Percentiles rank a stretch among this genome's conserved stretches.
Evolutionary conservation across 2,888 invertebrate species (phyloP).

Genomic region (Perdita meconis): DNA sequence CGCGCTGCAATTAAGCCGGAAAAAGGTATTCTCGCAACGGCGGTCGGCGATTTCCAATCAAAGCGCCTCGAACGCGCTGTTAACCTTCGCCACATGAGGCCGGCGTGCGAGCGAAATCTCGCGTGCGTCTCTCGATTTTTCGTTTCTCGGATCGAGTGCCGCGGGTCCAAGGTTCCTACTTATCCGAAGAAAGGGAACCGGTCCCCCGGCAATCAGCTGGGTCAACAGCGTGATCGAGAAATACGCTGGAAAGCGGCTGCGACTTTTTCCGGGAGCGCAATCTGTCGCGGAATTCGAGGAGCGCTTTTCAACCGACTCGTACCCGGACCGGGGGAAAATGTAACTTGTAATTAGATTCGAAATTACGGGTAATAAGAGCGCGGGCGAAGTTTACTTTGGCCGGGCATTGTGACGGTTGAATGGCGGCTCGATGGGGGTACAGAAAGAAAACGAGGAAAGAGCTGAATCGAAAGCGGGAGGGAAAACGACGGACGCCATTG

Average conservation of each 20-base stretch:
- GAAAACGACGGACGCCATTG: too few species aligned
- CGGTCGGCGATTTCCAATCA: constrained; percentile 5
- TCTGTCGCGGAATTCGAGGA: not conserved
- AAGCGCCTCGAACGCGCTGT: not conserved
- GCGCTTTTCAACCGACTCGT: constrained; percentile 2
- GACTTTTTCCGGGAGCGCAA: too few species aligned
- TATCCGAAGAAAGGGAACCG: too few species aligned
- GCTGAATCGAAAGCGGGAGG: constrained; percentile 20
- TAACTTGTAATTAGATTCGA: constrained; percentile 44
- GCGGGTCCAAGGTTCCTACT: too few species aligned
- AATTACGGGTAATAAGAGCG: constrained; percentile 31
- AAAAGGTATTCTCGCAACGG: constrained; percentile 11
- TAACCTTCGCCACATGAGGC: not conserved
- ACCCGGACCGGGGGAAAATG: constrained; percentile 1
- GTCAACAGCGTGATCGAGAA: too few species aligned
- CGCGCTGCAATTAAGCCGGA: constrained; percentile 22
- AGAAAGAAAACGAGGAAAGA: constrained; percentile 44
- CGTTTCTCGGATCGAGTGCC: too few species aligned
- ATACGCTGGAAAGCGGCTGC: too few species aligned
- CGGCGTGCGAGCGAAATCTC: too few species aligned
- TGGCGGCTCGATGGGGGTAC: not conserved
- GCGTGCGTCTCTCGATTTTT: not conserved
- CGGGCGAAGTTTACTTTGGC: constrained; percentile 32
- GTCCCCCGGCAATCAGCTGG: too few species aligned
- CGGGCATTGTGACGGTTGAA: constrained; percentile 30